Percentiles rank a stretch among this genome's conserved stretches.
Conservation (phyloP, 2,113 vertebrate genomes). For the Eira barbara region DNA sequence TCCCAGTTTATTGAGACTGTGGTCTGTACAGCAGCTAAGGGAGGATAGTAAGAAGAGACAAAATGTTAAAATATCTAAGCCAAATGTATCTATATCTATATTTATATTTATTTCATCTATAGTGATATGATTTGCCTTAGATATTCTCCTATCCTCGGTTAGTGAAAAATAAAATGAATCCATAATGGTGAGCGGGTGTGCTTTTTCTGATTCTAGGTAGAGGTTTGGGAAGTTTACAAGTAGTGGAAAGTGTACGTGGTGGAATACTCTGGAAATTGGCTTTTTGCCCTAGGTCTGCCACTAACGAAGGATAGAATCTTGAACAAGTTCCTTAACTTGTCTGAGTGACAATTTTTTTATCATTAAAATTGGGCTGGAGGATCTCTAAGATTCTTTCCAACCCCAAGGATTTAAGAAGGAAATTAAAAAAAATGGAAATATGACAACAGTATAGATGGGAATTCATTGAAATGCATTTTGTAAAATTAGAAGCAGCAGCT, state of each 20-base stretch:
- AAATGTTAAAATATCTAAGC: background rate
- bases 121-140: background rate
- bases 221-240: background rate
- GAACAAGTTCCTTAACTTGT: constrained; percentile 21
- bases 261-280: background rate
- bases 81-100: background rate
- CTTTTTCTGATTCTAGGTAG: background rate
- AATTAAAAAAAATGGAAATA: constrained; percentile 41
- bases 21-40: background rate
- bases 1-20: background rate
- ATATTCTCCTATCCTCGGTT: background rate
- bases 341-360: constrained; percentile 42
- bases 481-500: constrained; percentile 51
- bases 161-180: background rate
- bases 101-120: background rate
- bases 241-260: background rate
- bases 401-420: background rate
- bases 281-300: background rate
- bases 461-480: constrained; percentile 51
- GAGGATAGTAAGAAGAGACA: background rate
- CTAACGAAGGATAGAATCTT: constrained; percentile 48
- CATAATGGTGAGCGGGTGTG: background rate
- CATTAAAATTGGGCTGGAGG: constrained; percentile 41
- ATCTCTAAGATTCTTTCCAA: constrained; percentile 23
- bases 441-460: constrained; percentile 12